Evolutionary conservation across 23 tunicate species (phyloP), one percentile per base, ranked within the genome.

Genomic region (Oikopleura vanhoeffeni): DNA sequence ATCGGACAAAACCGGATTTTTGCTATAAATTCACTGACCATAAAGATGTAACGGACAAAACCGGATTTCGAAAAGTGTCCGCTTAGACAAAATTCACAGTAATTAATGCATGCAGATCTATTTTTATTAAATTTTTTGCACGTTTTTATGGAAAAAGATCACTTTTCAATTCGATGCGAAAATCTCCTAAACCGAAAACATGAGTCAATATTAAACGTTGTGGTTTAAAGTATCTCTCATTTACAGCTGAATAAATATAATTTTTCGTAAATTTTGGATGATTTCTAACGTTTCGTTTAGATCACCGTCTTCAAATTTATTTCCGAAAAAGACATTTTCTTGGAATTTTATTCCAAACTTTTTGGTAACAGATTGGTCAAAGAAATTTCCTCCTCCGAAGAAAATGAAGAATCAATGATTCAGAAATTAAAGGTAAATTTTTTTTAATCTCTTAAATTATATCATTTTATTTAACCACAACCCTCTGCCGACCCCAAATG

Each of bases 241-340:
- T 49, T 49, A 49, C 60, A 49, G 60, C 60, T n/a, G n/a, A n/a
- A n/a, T n/a, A n/a, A n/a, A n/a, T n/a, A n/a, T n/a, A n/a, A n/a
- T 49, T 49, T 49, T 49, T 24, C 64, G 64, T 24, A 49, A 49
- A 49, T 49, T 49, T 24, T 49, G 24, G 64, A 49, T n/a, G n/a
- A n/a, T n/a, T n/a, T n/a, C n/a, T n/a, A n/a, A 49, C 13, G 13
- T 49, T 49, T 8, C 24, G 8, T 41, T 41, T 57, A 93, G 98
- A 71, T 95, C 86, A 95, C 91, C 0, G 96, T 95, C 76, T 95
- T 95, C 87, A 90, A 90, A 30, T 95, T 88, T 87, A 87, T 95
- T 8, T 91, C 89, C 71, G 99, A 95, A 88, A 95, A 95, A 88
- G 99, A 95, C 83, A 92, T 95, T 4, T 95, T 95, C 83, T 91